Evolutionary conservation across 2,797 vertebrate species (phyloP), one percentile per base, ranked within the genome.

Genomic region (Denticeps clupeoides): DNA sequence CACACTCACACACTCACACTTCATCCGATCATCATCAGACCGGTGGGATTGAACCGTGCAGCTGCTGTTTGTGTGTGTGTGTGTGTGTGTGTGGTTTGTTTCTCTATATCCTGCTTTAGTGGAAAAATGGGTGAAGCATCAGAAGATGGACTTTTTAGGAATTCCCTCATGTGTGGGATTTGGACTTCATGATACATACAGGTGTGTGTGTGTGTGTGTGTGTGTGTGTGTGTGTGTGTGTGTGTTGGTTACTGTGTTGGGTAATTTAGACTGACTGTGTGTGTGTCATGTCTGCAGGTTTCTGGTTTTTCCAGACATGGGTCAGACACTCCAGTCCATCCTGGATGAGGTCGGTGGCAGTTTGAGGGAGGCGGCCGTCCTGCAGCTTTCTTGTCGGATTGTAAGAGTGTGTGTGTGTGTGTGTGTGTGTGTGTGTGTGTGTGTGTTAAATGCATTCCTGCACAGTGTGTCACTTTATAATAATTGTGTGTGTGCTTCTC

Each of bases 91-190:
- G n/a, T n/a, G n/a, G n/a, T n/a, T n/a, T n/a, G n/a, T n/a, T n/a
- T n/a, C n/a, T n/a, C n/a, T n/a, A n/a, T n/a, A n/a, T n/a, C n/a
- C n/a, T n/a, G n/a, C n/a, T 63, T 31, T 33, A 97, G 94, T 97
- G 71, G 85, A 82, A 27, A 94, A 89, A 52, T 98, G 92, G 91
- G 84, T 87, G 70, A 96, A 85, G 64, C 55, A 56, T 18, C 66
- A 71, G 37, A 73, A 68, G 0, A 47, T 81, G 59, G 82, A 89
- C 0, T 79, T 87, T 7, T 77, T 98, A 45, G 93, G 92, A 41
- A 79, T 98, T 63, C 90, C 92, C 25, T 66, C 62, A 10, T 96
- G 91, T 2, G 1, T 82, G 7, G 89, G 90, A 18, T 97, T 98
- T 55, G 93, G 92, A 43, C 42, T 84, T 28, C 82, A 94, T 72